Evolutionary conservation across 2,113 vertebrate species (phyloP).

Genomic region (Barbus barbus): DNA sequence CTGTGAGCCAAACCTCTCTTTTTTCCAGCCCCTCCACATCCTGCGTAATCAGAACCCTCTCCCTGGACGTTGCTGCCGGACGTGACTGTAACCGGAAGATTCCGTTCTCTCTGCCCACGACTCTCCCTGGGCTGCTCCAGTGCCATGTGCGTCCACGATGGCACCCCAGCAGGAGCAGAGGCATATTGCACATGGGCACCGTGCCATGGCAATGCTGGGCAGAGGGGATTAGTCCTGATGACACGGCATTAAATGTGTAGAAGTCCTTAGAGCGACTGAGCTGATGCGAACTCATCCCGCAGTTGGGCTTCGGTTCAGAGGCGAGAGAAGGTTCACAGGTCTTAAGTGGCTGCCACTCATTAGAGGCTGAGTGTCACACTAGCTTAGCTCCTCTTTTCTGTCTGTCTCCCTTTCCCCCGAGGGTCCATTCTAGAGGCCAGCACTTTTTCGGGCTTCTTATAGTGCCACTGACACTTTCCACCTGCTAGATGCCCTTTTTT

Average conservation of each 20-base stretch:
- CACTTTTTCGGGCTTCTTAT: constrained; percentile 28
- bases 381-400: constrained; percentile 64
- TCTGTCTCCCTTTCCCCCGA: constrained; percentile 61
- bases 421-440: constrained; percentile 60
- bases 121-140: constrained; percentile 37
- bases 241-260: constrained; percentile 75
- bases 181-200: constrained; percentile 67
- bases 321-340: constrained; percentile 62
- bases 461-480: constrained; percentile 9
- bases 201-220: constrained; percentile 63
- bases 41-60: constrained; percentile 53
- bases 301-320: constrained; percentile 72
- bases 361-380: constrained; percentile 73
- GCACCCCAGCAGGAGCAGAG: constrained; percentile 48
- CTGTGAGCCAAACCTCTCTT: constrained; percentile 39
- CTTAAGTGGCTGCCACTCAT: constrained; percentile 69
- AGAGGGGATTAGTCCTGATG: constrained; percentile 71
- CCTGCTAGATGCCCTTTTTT: constrained; percentile 28
- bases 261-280: constrained; percentile 66
- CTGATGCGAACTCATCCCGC: constrained; percentile 68
- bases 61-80: constrained; percentile 42
- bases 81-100: constrained; percentile 48
- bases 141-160: constrained; percentile 42
- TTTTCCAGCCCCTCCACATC: constrained; percentile 34
- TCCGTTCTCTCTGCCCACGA: constrained; percentile 31